A percentile compares a stretch with the other conserved stretches of the same genome.
phyloP scores from a whole-genome alignment of 1,140 invertebrate species.

The Pristionchus pacificus region DNA sequence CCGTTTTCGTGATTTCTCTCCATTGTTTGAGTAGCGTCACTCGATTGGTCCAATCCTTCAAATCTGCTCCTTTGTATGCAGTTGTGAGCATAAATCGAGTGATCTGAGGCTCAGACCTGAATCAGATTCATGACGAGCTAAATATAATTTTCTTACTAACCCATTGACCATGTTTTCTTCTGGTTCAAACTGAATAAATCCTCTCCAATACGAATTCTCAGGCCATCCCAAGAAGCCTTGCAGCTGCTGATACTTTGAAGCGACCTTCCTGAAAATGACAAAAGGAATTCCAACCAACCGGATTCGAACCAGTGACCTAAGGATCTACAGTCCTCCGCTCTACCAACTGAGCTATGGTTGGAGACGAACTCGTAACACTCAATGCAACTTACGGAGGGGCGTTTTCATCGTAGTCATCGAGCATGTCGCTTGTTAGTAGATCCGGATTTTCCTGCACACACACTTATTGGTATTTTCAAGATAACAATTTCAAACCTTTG shows the following conservation, averaged over 20 bases:
- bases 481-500: too few relatives aligned
- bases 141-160: background rate
- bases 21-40: conserved; percentile 49
- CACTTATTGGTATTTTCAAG: too few relatives aligned
- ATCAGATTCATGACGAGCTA: conserved; percentile 8
- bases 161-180: conserved; percentile 8
- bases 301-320: too few relatives aligned
- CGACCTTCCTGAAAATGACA: background rate
- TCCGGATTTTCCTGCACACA: too few relatives aligned
- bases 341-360: conserved; percentile 47
- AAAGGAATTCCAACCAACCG: too few relatives aligned
- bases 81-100: conserved; percentile 53
- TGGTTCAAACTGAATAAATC: conserved; percentile 42
- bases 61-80: conserved; percentile 47
- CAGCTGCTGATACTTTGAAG: conserved; percentile 40
- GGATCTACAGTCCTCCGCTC: conserved; percentile 45
- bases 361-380: background rate
- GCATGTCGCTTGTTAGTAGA: background rate
- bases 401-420: background rate
- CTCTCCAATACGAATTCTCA: conserved; percentile 57
- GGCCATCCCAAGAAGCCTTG: conserved; percentile 52
- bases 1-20: conserved; percentile 49
- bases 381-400: background rate
- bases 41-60: conserved; percentile 52
- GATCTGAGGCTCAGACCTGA: conserved; percentile 23